Evolutionary conservation across 2,888 invertebrate species (phyloP), one percentile per base, ranked within the genome.

Genomic region (Dryadula phaetusa): DNA sequence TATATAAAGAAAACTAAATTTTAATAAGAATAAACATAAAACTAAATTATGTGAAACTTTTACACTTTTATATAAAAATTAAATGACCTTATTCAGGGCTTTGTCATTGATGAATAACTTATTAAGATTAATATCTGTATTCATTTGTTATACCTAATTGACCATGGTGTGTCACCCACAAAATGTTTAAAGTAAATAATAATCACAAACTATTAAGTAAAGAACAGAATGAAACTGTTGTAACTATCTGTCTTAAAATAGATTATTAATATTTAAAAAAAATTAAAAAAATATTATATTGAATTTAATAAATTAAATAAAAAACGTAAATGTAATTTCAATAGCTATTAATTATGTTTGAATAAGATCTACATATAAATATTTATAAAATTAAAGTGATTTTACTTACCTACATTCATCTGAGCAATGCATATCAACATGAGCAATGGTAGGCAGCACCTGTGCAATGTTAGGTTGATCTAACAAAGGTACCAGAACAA

Each of bases 401-500:
- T 18, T 8, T 22, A 71, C 88, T 88, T 80, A 95, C 95, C 94
- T 94, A 94, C 95, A 95, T 81, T 93, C 91, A 79, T 94, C 94
- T 81, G 93, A 93, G 89, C 95, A 95, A 77, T 91, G 85, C 73
- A 90, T 81, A 72, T 84, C 77, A 69, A 87, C 83, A 69, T 84
- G 87, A 75, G 81, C 84, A 78, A 80, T 76, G 42, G 83, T 74
- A 20, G 82, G 76, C 16, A 80, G 76, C 46, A 79, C 76, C 4
- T 83, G 85, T 72, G 92, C 93, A 60, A 94, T 93, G 70, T 95
- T 94, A 0, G 95, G 94, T 77, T 96, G 95, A 79, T 96, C 96
- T 67, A 97, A 85, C 74, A 96, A 84, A 0, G 96, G 96, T 64
- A 97, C 94, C 75, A 96, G 84, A 70, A 97, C 96, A 61, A 97